A percentile compares a stretch with the other conserved stretches of the same genome.
phyloP scores from a whole-genome alignment of 2,888 invertebrate genomes.

The Drosophila mimica region DNA sequence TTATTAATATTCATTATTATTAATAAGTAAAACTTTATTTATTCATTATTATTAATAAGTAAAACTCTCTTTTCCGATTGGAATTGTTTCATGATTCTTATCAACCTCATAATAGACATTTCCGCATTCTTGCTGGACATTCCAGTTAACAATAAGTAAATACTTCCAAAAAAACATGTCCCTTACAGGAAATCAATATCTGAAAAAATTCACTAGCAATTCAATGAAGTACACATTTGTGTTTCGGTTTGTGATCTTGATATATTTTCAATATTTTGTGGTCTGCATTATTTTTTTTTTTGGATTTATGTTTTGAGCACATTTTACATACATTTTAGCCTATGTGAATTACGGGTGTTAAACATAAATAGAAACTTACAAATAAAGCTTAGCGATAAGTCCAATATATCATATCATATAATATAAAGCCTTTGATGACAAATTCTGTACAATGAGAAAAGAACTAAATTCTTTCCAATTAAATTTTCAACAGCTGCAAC shows the following conservation, averaged over 20 bases:
- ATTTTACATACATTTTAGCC: constrained; percentile 50
- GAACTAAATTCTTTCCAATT: neutral
- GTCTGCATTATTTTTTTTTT: constrained; percentile 16
- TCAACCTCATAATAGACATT: neutral
- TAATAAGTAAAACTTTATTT: neutral
- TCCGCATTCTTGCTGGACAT: neutral
- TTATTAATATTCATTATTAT: neutral
- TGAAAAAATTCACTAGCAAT: neutral
- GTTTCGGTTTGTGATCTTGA: constrained; percentile 35
- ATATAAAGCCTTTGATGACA: constrained; percentile 61
- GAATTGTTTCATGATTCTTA: neutral
- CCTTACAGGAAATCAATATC: neutral
- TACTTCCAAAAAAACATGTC: neutral
- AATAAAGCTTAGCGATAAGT: constrained; percentile 41
- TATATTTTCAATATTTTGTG: constrained; percentile 44
- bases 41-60: neutral
- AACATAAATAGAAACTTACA: constrained; percentile 74
- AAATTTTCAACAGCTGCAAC: constrained; percentile 40
- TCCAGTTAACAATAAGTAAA: neutral
- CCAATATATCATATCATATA: constrained; percentile 19
- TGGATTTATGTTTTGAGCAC: constrained; percentile 62
- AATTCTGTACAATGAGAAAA: constrained; percentile 51
- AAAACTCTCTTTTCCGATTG: neutral
- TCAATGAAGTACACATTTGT: neutral
- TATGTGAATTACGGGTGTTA: constrained; percentile 60